Evolutionary conservation across 37 sponge, comb jelly and placozoan species (phyloP), one percentile per base, ranked within the genome.

Genomic region (Chondrosia reniformis): DNA sequence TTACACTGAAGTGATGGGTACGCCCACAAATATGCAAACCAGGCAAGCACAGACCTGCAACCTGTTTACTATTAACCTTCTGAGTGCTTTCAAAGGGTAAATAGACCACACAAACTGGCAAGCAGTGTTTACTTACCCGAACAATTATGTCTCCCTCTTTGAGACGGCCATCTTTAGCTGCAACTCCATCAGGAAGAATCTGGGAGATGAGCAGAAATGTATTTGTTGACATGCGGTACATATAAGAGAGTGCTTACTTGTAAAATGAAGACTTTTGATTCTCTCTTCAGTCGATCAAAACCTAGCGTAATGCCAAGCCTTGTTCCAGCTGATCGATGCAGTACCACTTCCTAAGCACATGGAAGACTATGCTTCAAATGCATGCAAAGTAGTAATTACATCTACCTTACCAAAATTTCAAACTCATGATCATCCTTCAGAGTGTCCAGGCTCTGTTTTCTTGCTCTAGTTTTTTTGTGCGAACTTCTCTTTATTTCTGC

Each of bases 221-320:
- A 37, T 17, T 21, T 17, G 33, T 25, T 22, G 17, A 17, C 76
- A 13, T 5, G 6, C 31, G 52, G 71, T 33, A 17, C 27, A 49
- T 3, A 32, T 33, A 4, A 10, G 15, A 76, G 13, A 55, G 13
- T 9, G 21, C 63, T 63, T 6, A 69, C 72, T 43, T 40, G 15
- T 44, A 69, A 43, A 41, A 69, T 44, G 42, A 43, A 69, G 5
- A 69, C n/a, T 13, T 36, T 13, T 21, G 72, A 39, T 21, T 31
- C n/a, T 38, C 42, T 69, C 43, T 69, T 69, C 4, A 46, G 62
- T 30, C 75, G 59, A 44, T 87, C 85, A 74, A 87, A 91, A 5
- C 88, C 92, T 0, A 91, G 82, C 2, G 92, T 91, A 33, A 91
- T 79, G 6, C 92, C 92, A 34, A 91, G 85, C 39, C 72, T 36